These are phyloP conservation scores for Chamaea fasciata DNA, from an alignment of 2,113 vertebrate species.

Conservation along the genomic window DNA sequence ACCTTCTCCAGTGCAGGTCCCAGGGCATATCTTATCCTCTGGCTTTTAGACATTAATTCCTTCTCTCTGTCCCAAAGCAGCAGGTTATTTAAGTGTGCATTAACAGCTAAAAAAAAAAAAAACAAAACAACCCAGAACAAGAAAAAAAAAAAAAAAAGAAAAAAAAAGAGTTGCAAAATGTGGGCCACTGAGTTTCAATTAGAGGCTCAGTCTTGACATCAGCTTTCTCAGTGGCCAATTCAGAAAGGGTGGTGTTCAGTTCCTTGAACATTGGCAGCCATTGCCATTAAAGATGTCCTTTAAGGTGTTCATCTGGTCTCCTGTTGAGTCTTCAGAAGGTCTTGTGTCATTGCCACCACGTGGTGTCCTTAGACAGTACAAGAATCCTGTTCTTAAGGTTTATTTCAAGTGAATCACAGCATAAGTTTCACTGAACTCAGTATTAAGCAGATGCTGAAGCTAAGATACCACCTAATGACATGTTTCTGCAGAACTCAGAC, in stretches of 20 bases:
- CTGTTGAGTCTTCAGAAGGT: background rate
- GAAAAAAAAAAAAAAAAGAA: background rate
- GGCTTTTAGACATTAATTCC: background rate
- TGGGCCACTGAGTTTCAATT: background rate
- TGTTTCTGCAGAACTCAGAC: background rate
- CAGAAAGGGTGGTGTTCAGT: background rate
- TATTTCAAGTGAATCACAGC: background rate
- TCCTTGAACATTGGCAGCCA: background rate
- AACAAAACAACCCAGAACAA: too few species aligned
- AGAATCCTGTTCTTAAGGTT: background rate
- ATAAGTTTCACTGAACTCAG: background rate
- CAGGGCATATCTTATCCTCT: background rate
- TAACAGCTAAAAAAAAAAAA: background rate
- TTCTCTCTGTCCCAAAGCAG: background rate
- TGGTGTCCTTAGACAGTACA: background rate
- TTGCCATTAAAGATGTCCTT: background rate
- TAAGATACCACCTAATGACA: background rate
- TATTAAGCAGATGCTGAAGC: background rate
- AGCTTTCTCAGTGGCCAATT: background rate
- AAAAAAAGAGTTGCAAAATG: background rate
- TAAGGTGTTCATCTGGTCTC: background rate
- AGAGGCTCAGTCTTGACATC: background rate
- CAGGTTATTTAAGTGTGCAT: background rate
- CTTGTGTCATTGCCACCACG: background rate
- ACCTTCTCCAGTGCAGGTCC: background rate